phyloP scores from a whole-genome alignment of 2,888 invertebrate genomes.

The Pristionchus entomophagus region DNA sequence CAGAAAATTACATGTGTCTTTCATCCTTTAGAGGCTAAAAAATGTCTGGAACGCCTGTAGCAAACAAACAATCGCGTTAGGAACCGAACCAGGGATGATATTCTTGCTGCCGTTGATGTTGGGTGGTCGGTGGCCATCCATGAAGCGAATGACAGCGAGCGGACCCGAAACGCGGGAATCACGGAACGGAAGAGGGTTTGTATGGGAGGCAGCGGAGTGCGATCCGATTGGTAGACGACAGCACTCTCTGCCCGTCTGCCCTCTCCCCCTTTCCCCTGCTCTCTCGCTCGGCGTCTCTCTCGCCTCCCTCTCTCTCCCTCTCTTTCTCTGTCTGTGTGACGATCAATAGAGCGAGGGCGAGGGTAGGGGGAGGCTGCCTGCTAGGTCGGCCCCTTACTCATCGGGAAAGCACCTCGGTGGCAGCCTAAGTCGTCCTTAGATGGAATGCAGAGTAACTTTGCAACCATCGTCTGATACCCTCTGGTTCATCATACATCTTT shows the following conservation, averaged over 20 bases:
- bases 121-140: conserved; percentile 13
- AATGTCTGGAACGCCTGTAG: no score
- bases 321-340: neutral
- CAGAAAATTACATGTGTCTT: neutral
- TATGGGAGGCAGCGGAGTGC: no score
- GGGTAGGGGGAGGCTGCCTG: neutral
- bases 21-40: neutral
- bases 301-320: neutral
- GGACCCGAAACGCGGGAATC: neutral
- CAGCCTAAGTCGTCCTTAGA: no score
- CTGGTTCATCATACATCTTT: no score
- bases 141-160: neutral
- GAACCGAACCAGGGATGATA: neutral
- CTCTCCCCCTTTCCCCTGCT: neutral
- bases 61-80: no score
- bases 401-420: no score
- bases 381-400: neutral
- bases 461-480: no score
- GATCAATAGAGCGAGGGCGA: neutral
- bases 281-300: neutral
- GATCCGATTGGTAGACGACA: neutral
- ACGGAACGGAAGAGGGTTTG: no score
- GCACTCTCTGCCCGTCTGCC: neutral
- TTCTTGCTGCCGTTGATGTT: neutral
- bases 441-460: no score